A percentile compares a stretch with the other conserved stretches of the same genome.
These are phyloP conservation scores for Drosophila phalerata DNA, from an alignment of 2,888 invertebrate species.

Conservation along the genomic window DNA sequence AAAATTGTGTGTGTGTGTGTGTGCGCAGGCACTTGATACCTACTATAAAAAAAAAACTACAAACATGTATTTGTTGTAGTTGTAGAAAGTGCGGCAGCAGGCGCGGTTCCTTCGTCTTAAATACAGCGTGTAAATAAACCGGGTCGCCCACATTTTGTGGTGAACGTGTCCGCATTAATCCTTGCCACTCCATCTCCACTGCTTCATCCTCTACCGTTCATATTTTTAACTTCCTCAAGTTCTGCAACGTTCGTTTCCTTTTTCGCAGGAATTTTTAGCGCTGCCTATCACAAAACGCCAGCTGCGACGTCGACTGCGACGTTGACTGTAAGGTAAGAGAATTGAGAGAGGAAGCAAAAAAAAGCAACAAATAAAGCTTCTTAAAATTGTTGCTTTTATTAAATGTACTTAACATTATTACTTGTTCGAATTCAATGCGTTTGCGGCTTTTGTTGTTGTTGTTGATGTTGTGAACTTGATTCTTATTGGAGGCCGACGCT, in stretches of 20 bases:
- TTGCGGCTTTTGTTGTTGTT: slow-evolving; percentile 39
- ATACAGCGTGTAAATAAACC: slow-evolving; percentile 75
- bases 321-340: slow-evolving; percentile 29
- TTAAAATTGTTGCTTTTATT: slow-evolving; percentile 17
- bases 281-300: slow-evolving; percentile 33
- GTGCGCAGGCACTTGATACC: slow-evolving; percentile 63
- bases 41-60: slow-evolving; percentile 46
- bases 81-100: slow-evolving; percentile 62
- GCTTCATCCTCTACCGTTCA: neutral
- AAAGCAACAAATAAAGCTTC: slow-evolving; percentile 4
- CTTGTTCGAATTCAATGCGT: slow-evolving; percentile 30
- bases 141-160: slow-evolving; percentile 61
- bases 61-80: slow-evolving; percentile 44
- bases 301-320: slow-evolving; percentile 38
- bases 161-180: slow-evolving; percentile 28
- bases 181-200: neutral
- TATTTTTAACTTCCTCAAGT: slow-evolving; percentile 19
- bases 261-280: slow-evolving; percentile 52
- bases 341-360: slow-evolving; percentile 3
- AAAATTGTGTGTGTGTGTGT: slow-evolving; percentile 21
- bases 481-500: slow-evolving; percentile 76
- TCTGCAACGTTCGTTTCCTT: slow-evolving; percentile 47
- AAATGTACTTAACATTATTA: slow-evolving; percentile 29
- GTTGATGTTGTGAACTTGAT: slow-evolving; percentile 73
- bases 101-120: slow-evolving; percentile 50